Percentiles rank a stretch among this genome's conserved stretches.
Conservation (phyloP, 53 echinoderm and acorn worm species). For the Astropecten irregularis region DNA sequence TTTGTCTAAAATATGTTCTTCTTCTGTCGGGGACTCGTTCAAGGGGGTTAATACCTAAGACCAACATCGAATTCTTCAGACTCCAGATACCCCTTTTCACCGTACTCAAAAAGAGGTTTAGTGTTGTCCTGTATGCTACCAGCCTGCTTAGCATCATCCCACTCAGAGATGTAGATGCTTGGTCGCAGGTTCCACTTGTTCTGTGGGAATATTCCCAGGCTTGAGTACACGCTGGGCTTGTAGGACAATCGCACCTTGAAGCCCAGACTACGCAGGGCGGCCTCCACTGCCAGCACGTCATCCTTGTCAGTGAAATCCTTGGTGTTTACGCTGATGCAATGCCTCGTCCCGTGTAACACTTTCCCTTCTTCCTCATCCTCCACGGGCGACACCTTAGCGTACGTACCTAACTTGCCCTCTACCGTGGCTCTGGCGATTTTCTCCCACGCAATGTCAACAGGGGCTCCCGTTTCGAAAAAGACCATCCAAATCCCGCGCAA, state of each 20-base stretch:
- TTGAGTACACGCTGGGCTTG: constrained; percentile 57
- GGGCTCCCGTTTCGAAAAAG: constrained; percentile 20
- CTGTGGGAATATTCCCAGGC: constrained; percentile 40
- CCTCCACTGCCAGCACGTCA: constrained; percentile 13
- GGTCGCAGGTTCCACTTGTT: constrained; percentile 57
- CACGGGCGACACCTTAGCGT: constrained; percentile 55
- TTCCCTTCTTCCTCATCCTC: background rate
- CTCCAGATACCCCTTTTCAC: too few relatives aligned
- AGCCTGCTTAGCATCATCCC: background rate
- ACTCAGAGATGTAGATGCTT: constrained; percentile 29
- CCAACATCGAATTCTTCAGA: too few relatives aligned
- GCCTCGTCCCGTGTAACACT: background rate
- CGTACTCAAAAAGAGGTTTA: too few relatives aligned
- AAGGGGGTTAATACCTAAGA: too few relatives aligned
- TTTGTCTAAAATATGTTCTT: too few relatives aligned
- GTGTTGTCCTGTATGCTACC: too few relatives aligned
- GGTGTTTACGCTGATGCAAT: constrained; percentile 61
- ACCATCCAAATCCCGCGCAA: constrained; percentile 58
- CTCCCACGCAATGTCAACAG: constrained; percentile 45
- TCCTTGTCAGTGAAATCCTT: constrained; percentile 50
- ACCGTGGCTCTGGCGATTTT: constrained; percentile 49
- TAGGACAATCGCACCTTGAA: constrained; percentile 27
- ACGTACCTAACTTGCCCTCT: constrained; percentile 37
- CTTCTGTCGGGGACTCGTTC: too few relatives aligned
- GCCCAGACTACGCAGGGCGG: constrained; percentile 20